Percentiles rank a stretch among this genome's conserved stretches.
phyloP scores from a whole-genome alignment of 2,113 vertebrate genomes.

The Sylvia atricapilla region DNA sequence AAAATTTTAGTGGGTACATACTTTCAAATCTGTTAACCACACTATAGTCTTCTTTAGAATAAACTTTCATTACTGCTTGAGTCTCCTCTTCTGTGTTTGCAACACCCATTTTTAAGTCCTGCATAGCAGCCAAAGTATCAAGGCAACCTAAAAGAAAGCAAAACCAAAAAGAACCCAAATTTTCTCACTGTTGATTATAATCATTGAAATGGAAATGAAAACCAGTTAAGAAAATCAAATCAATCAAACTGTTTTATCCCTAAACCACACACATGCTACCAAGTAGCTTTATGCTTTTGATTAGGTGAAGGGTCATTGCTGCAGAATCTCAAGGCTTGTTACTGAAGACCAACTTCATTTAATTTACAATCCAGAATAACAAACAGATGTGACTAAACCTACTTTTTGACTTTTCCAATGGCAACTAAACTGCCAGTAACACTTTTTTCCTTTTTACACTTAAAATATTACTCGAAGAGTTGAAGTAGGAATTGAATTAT shows the following conservation, averaged over 20 bases:
- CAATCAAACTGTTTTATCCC: background rate
- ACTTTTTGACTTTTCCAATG: background rate
- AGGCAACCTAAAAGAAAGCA: constrained; percentile 84
- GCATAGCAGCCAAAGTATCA: constrained; percentile 96
- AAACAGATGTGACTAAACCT: background rate
- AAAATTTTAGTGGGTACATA: constrained; percentile 63
- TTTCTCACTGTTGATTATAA: background rate
- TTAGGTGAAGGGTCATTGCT: background rate
- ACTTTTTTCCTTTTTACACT: background rate
- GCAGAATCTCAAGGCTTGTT: background rate
- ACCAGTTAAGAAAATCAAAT: background rate
- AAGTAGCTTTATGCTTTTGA: background rate
- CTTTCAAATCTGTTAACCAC: constrained; percentile 99
- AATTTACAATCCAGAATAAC: background rate
- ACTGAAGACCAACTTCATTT: background rate
- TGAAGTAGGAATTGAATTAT: background rate
- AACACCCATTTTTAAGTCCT: constrained; percentile 97
- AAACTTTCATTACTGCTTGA: constrained; percentile 98
- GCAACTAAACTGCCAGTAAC: background rate
- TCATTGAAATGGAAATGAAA: background rate
- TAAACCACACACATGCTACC: background rate
- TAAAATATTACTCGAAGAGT: background rate
- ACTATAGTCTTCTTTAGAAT: constrained; percentile 98
- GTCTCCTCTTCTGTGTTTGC: constrained; percentile 95
- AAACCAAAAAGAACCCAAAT: background rate